Percentiles rank a stretch among this genome's conserved stretches.
Conservation (phyloP, 2,797 vertebrate species). For the Periophthalmus magnuspinnatus region DNA sequence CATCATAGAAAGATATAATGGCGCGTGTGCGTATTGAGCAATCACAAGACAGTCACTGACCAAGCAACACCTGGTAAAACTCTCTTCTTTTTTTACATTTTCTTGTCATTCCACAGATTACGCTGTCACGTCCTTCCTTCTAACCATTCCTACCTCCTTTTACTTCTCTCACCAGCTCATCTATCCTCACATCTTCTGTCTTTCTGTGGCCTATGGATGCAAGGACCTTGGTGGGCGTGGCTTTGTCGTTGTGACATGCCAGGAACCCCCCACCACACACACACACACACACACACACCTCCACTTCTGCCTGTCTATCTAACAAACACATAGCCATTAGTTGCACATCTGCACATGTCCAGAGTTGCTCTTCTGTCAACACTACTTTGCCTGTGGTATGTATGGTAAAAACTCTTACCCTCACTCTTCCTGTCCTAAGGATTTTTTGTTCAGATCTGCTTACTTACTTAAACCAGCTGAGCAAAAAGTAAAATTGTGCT, state of each 20-base stretch:
- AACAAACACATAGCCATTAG: conserved; percentile 62
- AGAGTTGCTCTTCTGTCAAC: conserved; percentile 65
- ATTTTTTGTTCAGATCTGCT: conserved; percentile 21
- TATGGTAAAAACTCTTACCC: conserved; percentile 22
- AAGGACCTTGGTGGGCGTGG: conserved; percentile 24
- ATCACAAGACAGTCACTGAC: conserved; percentile 41
- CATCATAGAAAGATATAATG: conserved; percentile 5
- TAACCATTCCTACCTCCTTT: conserved; percentile 43
- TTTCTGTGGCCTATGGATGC: conserved; percentile 37
- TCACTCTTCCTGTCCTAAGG: conserved; percentile 25
- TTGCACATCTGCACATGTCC: conserved; percentile 70
- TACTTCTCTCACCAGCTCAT: conserved; percentile 67
- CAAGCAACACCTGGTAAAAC: conserved; percentile 70
- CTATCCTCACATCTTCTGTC: conserved; percentile 56
- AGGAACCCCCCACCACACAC: conserved; percentile 34
- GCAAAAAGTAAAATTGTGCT: conserved; percentile 58
- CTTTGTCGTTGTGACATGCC: conserved; percentile 37
- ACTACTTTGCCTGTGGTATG: conserved; percentile 62
- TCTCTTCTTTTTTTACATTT: conserved; percentile 18
- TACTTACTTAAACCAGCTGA: conserved; percentile 44
- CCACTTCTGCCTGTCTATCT: conserved; percentile 30
- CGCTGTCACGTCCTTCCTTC: conserved; percentile 63
- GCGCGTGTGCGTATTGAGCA: conserved; percentile 14
- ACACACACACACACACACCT: conserved; percentile 9
- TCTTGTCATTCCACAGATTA: conserved; percentile 64